Evolutionary conservation across 2,888 invertebrate genomes (phyloP), one percentile per base, ranked within the genome.

Genomic region (Drosophila macrospina): DNA sequence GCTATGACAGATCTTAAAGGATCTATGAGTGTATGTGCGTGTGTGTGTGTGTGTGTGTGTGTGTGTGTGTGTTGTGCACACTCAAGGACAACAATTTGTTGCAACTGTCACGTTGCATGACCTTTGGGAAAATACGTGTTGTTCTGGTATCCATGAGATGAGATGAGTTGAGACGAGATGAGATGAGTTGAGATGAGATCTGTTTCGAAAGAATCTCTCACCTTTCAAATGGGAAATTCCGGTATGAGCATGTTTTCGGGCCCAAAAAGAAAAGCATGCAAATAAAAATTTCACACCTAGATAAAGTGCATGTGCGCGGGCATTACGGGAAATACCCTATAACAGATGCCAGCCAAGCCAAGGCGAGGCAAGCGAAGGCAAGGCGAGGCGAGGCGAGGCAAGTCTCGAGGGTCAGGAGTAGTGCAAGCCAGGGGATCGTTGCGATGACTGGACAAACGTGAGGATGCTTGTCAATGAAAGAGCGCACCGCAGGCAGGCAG

Each of bases 231-330:
- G 86, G 85, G 85, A 86, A 86, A 69, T 88, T 79, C 85, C 85
- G 66, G 24, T 63, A 60, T 63, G 59, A 54, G 54, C 37, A 39
- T 16, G 37, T 26, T 30, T 47, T 47, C 32, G 30, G 74, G 69
- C 47, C 41, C 30, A 36, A 36, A 36, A 36, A 20, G 1, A 20
- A 66, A 75, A 78, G 84, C 86, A 88, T 85, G 85, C 84, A 88
- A 86, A 85, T 88, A 88, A 84, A 86, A 81, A 86, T 86, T 88
- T 86, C 85, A 86, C 85, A 86, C 85, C 88, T 86, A 45, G 57
- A 16, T 36, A 20, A 32, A 28, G 36, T 42, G 42, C 11, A 26
- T 24, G 37, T 30, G 47, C 26, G 26, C 11, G 20, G 28, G 48
- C 51, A 37, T 60, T 57, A 26, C 36, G 56, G 56, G 56, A 57